These are phyloP conservation scores for Acinonyx jubatus DNA, from an alignment of 2,113 vertebrate genomes.

Conservation along the genomic window DNA sequence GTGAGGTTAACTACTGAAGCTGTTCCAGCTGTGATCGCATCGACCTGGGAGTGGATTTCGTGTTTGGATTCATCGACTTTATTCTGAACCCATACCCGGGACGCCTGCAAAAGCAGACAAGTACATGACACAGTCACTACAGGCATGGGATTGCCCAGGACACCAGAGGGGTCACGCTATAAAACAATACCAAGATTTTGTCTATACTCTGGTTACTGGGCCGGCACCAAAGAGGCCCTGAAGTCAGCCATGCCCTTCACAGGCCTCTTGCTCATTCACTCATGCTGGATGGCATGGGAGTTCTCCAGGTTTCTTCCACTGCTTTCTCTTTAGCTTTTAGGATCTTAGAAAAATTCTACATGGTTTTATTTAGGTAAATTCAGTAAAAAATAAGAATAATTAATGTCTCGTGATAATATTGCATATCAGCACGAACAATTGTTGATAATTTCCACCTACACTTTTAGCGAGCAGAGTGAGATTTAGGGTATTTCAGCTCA, in stretches of 20 bases:
- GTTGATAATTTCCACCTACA: neutral
- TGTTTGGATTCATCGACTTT: slow-evolving; percentile 99
- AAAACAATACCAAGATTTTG: neutral
- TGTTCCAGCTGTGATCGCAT: slow-evolving; percentile 98
- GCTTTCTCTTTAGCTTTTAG: neutral
- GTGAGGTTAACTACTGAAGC: slow-evolving; percentile 99
- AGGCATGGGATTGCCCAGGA: slow-evolving; percentile 31
- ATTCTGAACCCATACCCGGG: slow-evolving; percentile 99
- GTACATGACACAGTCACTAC: slow-evolving; percentile 5
- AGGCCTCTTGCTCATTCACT: neutral
- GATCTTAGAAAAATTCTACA: neutral
- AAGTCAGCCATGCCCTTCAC: neutral
- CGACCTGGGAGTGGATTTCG: slow-evolving; percentile 99
- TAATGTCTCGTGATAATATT: neutral
- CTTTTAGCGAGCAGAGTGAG: neutral
- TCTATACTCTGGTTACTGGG: neutral
- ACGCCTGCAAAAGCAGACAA: slow-evolving; percentile 89
- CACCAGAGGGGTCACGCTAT: neutral
- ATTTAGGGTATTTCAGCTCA: neutral
- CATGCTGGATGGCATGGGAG: too few relatives aligned
- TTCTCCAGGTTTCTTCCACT: neutral
- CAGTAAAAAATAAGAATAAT: neutral
- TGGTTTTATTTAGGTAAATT: neutral
- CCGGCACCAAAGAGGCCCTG: neutral
- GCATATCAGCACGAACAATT: neutral